These are phyloP conservation scores for Arvicanthis niloticus DNA, from an alignment of 2,113 vertebrate species.

Conservation along the genomic window DNA sequence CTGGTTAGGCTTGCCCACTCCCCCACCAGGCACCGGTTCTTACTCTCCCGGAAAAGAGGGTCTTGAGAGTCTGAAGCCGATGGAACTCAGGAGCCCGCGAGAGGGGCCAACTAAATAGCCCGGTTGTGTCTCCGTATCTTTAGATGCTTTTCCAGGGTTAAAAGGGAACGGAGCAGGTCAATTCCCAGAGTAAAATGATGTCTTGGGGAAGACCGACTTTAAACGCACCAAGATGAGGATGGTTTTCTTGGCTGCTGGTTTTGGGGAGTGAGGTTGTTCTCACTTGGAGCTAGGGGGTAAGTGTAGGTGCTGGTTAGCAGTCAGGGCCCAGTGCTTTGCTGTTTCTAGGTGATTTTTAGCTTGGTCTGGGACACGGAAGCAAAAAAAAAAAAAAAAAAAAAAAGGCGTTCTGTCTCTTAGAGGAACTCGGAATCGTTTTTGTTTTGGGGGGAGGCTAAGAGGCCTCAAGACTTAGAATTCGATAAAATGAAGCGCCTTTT, in stretches of 20 bases:
- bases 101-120: neutral
- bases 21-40: neutral
- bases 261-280: neutral
- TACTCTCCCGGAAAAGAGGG: too few species aligned
- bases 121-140: neutral
- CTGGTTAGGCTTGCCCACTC: neutral
- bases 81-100: neutral
- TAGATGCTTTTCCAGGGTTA: neutral
- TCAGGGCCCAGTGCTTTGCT: neutral
- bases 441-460: neutral
- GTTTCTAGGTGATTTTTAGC: neutral
- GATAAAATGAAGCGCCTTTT: neutral
- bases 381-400: too few species aligned
- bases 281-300: neutral
- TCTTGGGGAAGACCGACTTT: neutral
- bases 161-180: neutral
- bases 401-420: neutral
- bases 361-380: neutral
- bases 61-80: neutral
- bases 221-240: neutral
- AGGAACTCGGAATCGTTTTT: neutral
- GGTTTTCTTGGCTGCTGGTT: neutral
- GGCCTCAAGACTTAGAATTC: neutral
- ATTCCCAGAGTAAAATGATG: neutral
- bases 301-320: neutral